phyloP scores from a whole-genome alignment of 2,113 vertebrate genomes.

The Neotragus moschatus region DNA sequence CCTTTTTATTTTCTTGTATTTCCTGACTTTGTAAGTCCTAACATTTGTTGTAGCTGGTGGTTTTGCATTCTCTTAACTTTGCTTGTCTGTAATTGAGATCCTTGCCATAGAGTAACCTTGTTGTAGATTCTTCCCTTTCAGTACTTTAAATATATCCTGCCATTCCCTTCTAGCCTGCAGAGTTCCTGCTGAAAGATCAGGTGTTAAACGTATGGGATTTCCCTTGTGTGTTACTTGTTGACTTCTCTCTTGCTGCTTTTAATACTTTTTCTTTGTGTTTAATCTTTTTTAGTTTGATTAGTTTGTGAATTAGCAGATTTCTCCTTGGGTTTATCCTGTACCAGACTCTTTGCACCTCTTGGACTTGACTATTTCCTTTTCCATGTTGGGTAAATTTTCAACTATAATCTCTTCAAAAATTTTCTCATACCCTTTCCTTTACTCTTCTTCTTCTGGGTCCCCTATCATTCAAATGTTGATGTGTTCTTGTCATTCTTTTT shows the following conservation, averaged over 20 bases:
- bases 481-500: not conserved
- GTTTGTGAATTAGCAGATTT: not conserved
- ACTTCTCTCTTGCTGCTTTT: not conserved
- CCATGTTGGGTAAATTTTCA: not conserved
- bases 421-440: not conserved
- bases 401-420: not conserved
- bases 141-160: not conserved
- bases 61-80: not conserved
- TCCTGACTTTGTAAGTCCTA: not conserved
- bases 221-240: not conserved
- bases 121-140: not conserved
- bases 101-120: not conserved
- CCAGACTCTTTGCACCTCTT: not conserved
- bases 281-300: not conserved
- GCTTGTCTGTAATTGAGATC: not conserved
- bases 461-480: not conserved
- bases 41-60: not conserved
- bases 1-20: not conserved
- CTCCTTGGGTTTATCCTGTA: not conserved
- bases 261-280: not conserved
- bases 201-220: not conserved
- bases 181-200: not conserved
- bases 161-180: not conserved
- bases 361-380: not conserved
- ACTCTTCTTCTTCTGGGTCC: not conserved